phyloP scores from a whole-genome alignment of 1,140 invertebrate genomes.

The Ips nitidus region DNA sequence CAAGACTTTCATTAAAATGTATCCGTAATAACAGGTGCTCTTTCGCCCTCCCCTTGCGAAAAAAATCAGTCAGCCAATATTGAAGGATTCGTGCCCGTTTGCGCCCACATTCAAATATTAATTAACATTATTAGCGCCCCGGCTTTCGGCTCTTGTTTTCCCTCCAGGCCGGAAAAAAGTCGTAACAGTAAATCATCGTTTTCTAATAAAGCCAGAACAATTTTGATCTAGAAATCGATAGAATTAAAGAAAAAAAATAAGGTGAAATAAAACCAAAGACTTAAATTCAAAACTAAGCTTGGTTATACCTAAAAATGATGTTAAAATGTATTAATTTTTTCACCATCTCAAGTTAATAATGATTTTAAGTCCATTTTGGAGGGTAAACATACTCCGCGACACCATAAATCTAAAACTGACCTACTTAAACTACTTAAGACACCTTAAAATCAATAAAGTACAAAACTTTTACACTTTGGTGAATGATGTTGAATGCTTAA shows the following conservation, averaged over 20 bases:
- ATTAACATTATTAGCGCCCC: slow-evolving; percentile 53
- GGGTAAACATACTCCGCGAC: slow-evolving; percentile 19
- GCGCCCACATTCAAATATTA: slow-evolving; percentile 49
- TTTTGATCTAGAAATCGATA: background rate
- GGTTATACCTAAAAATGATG: too few relatives aligned
- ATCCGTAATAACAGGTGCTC: slow-evolving; percentile 42
- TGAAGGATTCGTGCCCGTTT: slow-evolving; percentile 35
- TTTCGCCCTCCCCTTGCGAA: slow-evolving; percentile 4
- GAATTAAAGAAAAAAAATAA: background rate
- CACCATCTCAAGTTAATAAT: background rate
- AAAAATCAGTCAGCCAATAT: slow-evolving; percentile 42
- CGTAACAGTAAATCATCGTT: slow-evolving; percentile 52
- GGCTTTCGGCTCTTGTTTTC: slow-evolving; percentile 43
- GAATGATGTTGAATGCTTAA: slow-evolving; percentile 11
- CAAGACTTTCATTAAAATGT: slow-evolving; percentile 37
- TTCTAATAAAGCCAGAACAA: slow-evolving; percentile 47
- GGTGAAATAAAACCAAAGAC: too few relatives aligned
- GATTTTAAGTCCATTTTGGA: slow-evolving; percentile 7
- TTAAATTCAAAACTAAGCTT: too few relatives aligned
- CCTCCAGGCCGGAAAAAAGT: slow-evolving; percentile 44
- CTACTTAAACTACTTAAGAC: slow-evolving; percentile 35
- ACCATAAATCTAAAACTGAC: slow-evolving; percentile 34
- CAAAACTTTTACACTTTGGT: slow-evolving; percentile 15
- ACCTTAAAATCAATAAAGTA: slow-evolving; percentile 27
- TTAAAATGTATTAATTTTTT: slow-evolving; percentile 22